Base-by-base conservation (phyloP, 2,888 invertebrate genomes). In the Oligia latruncula region DNA sequence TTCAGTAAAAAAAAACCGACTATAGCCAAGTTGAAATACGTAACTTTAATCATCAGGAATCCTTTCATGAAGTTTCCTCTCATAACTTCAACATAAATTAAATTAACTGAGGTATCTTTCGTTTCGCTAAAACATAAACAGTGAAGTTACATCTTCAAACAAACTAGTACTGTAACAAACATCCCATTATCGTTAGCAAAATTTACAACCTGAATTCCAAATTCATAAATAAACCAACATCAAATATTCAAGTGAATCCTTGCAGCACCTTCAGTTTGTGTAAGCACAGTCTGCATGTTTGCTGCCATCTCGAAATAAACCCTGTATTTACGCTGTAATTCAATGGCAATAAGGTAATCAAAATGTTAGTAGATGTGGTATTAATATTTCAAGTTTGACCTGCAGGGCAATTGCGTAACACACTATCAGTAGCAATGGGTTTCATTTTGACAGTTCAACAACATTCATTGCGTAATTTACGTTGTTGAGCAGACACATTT, bases 241-340 rank as follows among this genome's bases (percentile, higher is more conserved):
- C 49, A 77, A 84, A 74, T 82, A 81, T 81, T 76, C 52, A 77
- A 68, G 79, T 35, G 55, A 65, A 72, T 73, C 71, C 67, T 67
- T 58, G 74, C 76, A 72, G 71, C 82, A 86, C 87, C 85, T 87
- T 81, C 79, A 74, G 81, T 85, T 80, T 83, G 82, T 84, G 78
- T 82, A 86, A 87, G 86, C 80, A 23, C 84, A 80, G 52, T 58
- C 68, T 76, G 70, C 55, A 66, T 76, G 73, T 76, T 84, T 84
- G 80, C 80, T 71, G 66, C 70, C 29, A 58, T 71, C 66, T 80
- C 84, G 23, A 84, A 83, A 83, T 80, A 76, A 84, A 49, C 84
- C 43, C 5, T 20, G 79, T 79, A 71, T 83, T 78, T 78, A 78
- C 78, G 73, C 70, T 83, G 74, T 66, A 82, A 83, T 74, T 71